Evolutionary conservation across 2,797 vertebrate species (phyloP), one percentile per base, ranked within the genome.

Genomic region (Agapornis canus): DNA sequence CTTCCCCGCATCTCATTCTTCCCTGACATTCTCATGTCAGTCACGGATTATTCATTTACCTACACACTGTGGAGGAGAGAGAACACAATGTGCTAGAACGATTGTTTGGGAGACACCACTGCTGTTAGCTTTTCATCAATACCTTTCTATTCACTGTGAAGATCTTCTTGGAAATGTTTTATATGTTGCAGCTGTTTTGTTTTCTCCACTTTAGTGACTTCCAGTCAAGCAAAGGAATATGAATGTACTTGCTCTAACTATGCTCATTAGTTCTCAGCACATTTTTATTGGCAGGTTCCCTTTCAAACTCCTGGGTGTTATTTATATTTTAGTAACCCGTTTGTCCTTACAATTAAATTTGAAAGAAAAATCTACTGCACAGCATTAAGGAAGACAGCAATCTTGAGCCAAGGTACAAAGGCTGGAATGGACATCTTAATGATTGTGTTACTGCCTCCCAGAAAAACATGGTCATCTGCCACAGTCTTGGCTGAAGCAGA

Each of bases 61-160:
- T 63, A 45, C 42, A 85, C 64, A 14, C 16, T 56, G 59, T 2
- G 23, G 57, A 86, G 61, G 32, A 71, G 45, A 92, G 39, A 92
- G 97, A 96, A 97, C 95, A 92, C 57, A 23, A 20, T 65, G 95
- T 95, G 89, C 95, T 77, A 42, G n/a, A 93, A 66, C 2, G 12
- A 92, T 18, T 85, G 84, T n/a, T 66, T 77, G 82, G 86, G 77
- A 94, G 61, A 96, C 73, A 92, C 82, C 79, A 64, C 57, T 63
- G 82, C 84, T 94, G 82, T 40, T 70, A 73, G 89, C 48, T 91
- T 89, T 81, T 54, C 85, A 82, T 95, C 95, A 96, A 79, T 84
- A 96, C 43, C 82, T 86, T 92, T 89, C 85, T 27, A 87, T 79
- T 63, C 39, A 59, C 47, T 23, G 26, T 15, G 23, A 90, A 79